Evolutionary conservation across 2,113 vertebrate genomes (phyloP), one percentile per base, ranked within the genome.

Genomic region (Tricholaema leucomelas): DNA sequence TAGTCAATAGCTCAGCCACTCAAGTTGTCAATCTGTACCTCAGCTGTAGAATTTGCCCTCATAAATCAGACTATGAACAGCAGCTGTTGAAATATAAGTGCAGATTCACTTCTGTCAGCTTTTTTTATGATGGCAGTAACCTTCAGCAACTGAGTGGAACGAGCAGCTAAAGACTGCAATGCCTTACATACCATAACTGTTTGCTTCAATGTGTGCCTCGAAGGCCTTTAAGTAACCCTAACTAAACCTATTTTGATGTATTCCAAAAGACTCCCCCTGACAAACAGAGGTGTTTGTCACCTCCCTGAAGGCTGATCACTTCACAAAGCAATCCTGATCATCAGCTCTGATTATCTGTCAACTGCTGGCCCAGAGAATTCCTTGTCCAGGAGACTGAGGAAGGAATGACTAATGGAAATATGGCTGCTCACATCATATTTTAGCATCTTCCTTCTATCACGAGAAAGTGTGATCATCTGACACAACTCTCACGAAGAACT

Each of bases 51-150:
- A 12, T 67, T 86, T 90, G n/a, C 33, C 76, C n/a, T 83, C 77
- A 88, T 81, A 87, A 92, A 64, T 60, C 86, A 92, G 38, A 17
- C 69, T 64, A 20, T 35, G 36, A 91, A 38, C 2, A 2, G 20
- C 46, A 86, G 24, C 48, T 35, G 38, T 33, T 71, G 78, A 94
- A 89, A 89, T 65, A 89, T 25, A 35, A 75, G 33, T 42, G 31
- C 65, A 81, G 48, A 88, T 90, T 77, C 73, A 54, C 35, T 92
- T 75, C 73, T 90, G 52, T 83, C 63, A 86, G 40, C 36, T 88
- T 83, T 85, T 81, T 56, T 58, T 74, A 2, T 71, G 31, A 52
- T 19, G 38, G 13, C 58, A 86, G 83, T 84, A 64, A 71, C 70
- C 65, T 88, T 78, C 81, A 90, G 52, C 31, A 67, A 66, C 85